These are phyloP conservation scores for Amyelois transitella DNA, from an alignment of 1,140 invertebrate genomes.

Conservation along the genomic window DNA sequence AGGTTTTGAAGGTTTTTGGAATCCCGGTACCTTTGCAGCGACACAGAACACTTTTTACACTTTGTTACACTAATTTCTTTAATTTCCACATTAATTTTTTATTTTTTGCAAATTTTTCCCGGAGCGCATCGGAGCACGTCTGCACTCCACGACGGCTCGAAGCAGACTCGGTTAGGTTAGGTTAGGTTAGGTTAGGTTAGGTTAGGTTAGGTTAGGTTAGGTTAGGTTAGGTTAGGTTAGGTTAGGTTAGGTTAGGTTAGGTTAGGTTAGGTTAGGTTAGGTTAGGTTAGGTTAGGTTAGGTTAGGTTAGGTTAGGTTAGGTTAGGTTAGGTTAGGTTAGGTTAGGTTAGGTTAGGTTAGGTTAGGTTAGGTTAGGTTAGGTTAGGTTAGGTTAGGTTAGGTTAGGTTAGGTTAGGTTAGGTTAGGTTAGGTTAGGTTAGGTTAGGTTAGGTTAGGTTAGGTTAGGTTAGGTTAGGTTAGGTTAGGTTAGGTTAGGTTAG, in stretches of 20 bases:
- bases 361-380: slow-evolving; percentile 9
- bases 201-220: slow-evolving; percentile 1
- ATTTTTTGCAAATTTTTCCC: too few species aligned
- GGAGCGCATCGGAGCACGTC: too few species aligned
- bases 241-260: slow-evolving; percentile 1
- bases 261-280: slow-evolving; percentile 12
- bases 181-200: slow-evolving; percentile 1
- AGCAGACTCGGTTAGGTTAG: background rate
- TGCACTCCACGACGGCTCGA: background rate
- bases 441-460: slow-evolving; percentile 24
- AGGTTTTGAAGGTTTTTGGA: too few species aligned
- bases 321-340: slow-evolving; percentile 27
- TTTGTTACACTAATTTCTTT: too few species aligned
- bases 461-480: slow-evolving; percentile 17
- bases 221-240: slow-evolving; percentile 1
- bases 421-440: slow-evolving; percentile 26
- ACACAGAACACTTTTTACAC: too few species aligned
- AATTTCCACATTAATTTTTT: too few species aligned
- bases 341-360: slow-evolving; percentile 25
- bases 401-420: slow-evolving; percentile 17
- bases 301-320: slow-evolving; percentile 25
- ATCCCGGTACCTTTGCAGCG: too few species aligned
- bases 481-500: slow-evolving; percentile 22
- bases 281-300: slow-evolving; percentile 13
- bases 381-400: slow-evolving; percentile 9